A percentile compares a stretch with the other conserved stretches of the same genome.
Conservation (phyloP, 1,140 invertebrate species). For the Hydropsyche tenuis region DNA sequence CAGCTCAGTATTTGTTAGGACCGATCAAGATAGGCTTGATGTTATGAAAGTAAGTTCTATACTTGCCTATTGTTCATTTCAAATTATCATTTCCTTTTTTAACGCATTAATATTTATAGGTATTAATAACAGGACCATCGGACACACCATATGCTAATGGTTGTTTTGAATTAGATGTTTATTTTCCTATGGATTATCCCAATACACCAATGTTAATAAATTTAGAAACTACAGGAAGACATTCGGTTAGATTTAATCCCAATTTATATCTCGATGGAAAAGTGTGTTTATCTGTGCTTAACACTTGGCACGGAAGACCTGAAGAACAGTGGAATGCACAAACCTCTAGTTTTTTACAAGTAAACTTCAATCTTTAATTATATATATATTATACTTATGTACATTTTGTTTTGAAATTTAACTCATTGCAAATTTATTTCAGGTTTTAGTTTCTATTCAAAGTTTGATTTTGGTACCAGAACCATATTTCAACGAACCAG, state of each 20-base stretch:
- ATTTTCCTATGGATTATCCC: conserved; percentile 88
- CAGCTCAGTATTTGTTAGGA: conserved; percentile 94
- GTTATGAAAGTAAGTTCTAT: conserved; percentile 83
- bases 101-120: conserved; percentile 62
- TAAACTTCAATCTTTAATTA: conserved; percentile 54
- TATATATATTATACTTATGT: too few species aligned
- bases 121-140: conserved; percentile 89
- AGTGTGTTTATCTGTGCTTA: conserved; percentile 94
- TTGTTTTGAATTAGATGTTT: conserved; percentile 91
- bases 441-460: conserved; percentile 96
- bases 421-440: not conserved
- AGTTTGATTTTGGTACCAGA: conserved; percentile 94
- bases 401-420: not conserved
- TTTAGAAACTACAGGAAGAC: conserved; percentile 92
- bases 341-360: conserved; percentile 95
- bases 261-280: conserved; percentile 98
- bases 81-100: not conserved
- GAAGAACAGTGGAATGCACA: conserved; percentile 99
- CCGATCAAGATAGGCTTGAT: conserved; percentile 91
- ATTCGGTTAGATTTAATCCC: conserved; percentile 94
- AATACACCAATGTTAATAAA: conserved; percentile 85
- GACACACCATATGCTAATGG: conserved; percentile 91
- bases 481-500: conserved; percentile 98
- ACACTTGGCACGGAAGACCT: conserved; percentile 98
- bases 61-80: not conserved